Evolutionary conservation across 2,113 vertebrate genomes (phyloP).

Genomic region (Oceanites oceanicus): DNA sequence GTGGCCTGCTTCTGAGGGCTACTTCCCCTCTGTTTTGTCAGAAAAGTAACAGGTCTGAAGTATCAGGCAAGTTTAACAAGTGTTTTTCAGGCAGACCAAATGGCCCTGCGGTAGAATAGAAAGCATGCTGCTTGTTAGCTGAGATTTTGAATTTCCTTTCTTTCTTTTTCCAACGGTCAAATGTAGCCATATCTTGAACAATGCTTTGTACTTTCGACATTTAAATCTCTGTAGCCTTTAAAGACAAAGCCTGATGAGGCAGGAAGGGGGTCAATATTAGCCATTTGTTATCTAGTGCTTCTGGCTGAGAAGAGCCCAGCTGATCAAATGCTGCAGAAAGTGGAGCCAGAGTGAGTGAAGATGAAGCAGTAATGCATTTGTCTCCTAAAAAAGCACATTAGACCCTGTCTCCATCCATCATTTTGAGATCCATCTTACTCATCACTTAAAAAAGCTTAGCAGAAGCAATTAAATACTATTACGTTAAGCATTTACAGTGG

Average conservation of each 20-base stretch:
- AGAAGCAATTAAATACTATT: conserved; percentile 17
- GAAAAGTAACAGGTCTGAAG: neutral
- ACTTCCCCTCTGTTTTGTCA: neutral
- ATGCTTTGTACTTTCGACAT: neutral
- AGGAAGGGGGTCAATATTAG: neutral
- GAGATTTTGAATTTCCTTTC: neutral
- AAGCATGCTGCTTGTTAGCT: neutral
- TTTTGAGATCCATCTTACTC: neutral
- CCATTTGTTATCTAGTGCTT: neutral
- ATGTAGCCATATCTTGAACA: neutral
- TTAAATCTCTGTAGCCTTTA: neutral
- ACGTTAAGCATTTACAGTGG: neutral
- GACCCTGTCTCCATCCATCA: neutral
- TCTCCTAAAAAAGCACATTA: neutral
- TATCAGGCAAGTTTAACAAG: neutral
- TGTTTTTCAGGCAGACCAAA: neutral
- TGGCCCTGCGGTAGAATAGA: neutral
- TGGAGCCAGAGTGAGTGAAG: neutral
- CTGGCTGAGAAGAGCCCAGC: neutral
- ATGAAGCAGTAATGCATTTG: neutral
- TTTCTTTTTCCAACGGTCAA: neutral
- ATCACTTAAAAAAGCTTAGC: neutral
- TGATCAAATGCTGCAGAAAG: conserved; percentile 1
- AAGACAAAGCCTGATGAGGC: neutral
- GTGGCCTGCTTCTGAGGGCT: neutral